Conservation (phyloP, 30 jellyfish, hydroid and myxozoan genomes). For the Mastigias papua region DNA sequence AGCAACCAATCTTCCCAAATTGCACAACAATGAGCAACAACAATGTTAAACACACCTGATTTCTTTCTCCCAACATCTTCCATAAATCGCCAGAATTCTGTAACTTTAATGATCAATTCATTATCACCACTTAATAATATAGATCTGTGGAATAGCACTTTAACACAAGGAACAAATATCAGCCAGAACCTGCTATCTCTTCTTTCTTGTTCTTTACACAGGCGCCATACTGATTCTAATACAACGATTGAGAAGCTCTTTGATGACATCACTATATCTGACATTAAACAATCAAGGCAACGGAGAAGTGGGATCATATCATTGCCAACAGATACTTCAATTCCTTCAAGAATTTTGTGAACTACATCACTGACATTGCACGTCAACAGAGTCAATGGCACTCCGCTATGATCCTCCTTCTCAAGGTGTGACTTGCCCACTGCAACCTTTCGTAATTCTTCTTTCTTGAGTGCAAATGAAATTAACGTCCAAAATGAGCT, state of each 20-base stretch:
- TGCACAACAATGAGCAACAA: conserved; percentile 50
- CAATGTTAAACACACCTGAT: conserved; percentile 65
- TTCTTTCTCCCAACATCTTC: conserved; percentile 76
- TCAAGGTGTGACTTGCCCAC: background rate
- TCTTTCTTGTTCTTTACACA: conserved; percentile 63
- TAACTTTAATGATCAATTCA: conserved; percentile 13
- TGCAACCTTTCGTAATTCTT: background rate
- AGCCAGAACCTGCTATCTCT: conserved; percentile 80
- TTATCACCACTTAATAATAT: conserved; percentile 26
- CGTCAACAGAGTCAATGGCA: conserved; percentile 4
- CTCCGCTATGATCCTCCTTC: background rate
- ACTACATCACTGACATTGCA: conserved; percentile 14
- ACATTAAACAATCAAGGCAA: conserved; percentile 54
- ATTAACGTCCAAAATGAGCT: conserved; percentile 30
- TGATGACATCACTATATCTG: background rate
- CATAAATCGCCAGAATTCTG: conserved; percentile 62
- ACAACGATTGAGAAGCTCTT: conserved; percentile 29
- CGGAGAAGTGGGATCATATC: conserved; percentile 64
- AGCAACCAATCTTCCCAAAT: conserved; percentile 39
- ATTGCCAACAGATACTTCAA: conserved; percentile 70
- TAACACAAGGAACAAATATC: conserved; percentile 57
- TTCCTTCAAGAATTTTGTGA: conserved; percentile 8
- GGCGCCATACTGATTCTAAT: conserved; percentile 60
- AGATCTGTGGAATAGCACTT: conserved; percentile 52
- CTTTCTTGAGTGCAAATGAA: conserved; percentile 31